Conservation (phyloP, 2,797 vertebrate genomes). For the Falco concolor region DNA sequence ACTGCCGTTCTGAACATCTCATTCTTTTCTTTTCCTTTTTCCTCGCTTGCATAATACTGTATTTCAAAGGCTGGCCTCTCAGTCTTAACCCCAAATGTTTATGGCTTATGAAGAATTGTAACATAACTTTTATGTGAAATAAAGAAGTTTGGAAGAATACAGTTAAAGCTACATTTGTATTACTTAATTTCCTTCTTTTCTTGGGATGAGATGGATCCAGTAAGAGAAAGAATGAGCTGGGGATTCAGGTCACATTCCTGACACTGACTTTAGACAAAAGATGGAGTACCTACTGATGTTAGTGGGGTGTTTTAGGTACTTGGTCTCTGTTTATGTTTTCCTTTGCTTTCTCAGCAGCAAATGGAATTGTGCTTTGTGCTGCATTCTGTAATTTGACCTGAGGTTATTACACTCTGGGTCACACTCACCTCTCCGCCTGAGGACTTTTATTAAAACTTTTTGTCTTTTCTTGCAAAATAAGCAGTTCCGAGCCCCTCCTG, state of each 20-base stretch:
- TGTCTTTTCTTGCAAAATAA: not conserved
- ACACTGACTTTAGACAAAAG: not conserved
- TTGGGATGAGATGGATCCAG: not conserved
- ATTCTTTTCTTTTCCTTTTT: not conserved
- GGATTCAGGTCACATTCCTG: not conserved
- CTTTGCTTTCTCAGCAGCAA: not conserved
- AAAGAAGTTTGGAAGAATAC: not conserved
- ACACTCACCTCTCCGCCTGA: not conserved
- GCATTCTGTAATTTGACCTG: constrained; percentile 8
- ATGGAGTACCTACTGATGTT: not conserved
- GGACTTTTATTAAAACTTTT: not conserved
- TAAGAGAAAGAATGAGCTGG: not conserved
- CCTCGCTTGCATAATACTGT: not conserved
- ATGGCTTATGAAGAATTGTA: not conserved
- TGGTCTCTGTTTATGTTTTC: not conserved
- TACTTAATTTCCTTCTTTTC: not conserved
- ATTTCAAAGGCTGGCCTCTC: not conserved
- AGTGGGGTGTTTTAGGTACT: not conserved
- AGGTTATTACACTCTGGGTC: not conserved
- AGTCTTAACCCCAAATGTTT: not conserved
- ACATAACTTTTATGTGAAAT: not conserved
- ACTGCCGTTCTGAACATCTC: not conserved
- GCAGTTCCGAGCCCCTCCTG: not conserved
- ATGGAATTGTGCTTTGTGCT: not conserved
- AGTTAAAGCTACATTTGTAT: not conserved